Evolutionary conservation across 2,113 vertebrate species (phyloP).

Genomic region (Trematomus loennbergii): DNA sequence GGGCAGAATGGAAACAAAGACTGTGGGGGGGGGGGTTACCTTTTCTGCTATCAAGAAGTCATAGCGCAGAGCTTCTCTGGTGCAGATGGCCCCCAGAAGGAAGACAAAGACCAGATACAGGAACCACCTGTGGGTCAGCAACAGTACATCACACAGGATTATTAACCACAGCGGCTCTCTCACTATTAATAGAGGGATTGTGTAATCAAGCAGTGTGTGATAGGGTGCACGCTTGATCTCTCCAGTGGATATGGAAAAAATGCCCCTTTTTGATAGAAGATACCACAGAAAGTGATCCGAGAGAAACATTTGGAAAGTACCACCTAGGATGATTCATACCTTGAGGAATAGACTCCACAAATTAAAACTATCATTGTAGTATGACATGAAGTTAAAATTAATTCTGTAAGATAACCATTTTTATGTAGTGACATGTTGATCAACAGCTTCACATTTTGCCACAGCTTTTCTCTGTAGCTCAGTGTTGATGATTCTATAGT

Average conservation of each 20-base stretch:
- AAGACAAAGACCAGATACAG: slow-evolving; percentile 96
- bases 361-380: background rate
- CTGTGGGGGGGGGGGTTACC: slow-evolving; percentile 80
- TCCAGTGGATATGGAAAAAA: slow-evolving; percentile 8
- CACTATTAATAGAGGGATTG: slow-evolving; percentile 43
- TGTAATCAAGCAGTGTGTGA: slow-evolving; percentile 18
- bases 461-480: background rate
- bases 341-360: background rate
- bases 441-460: background rate
- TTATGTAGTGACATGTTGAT: background rate
- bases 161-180: slow-evolving; percentile 38
- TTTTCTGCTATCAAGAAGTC: slow-evolving; percentile 99
- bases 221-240: background rate
- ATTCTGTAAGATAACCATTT: background rate
- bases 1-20: slow-evolving; percentile 32
- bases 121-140: slow-evolving; percentile 93
- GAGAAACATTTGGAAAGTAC: background rate
- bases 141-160: slow-evolving; percentile 45
- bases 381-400: background rate
- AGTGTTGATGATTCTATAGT: background rate
- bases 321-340: slow-evolving; percentile 1
- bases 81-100: slow-evolving; percentile 95
- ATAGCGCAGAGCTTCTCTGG: slow-evolving; percentile 91
- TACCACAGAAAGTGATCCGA: background rate
- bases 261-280: slow-evolving; percentile 9